Evolutionary conservation across 2,888 invertebrate species (phyloP), one percentile per base, ranked within the genome.

Genomic region (Girardia tigrina): DNA sequence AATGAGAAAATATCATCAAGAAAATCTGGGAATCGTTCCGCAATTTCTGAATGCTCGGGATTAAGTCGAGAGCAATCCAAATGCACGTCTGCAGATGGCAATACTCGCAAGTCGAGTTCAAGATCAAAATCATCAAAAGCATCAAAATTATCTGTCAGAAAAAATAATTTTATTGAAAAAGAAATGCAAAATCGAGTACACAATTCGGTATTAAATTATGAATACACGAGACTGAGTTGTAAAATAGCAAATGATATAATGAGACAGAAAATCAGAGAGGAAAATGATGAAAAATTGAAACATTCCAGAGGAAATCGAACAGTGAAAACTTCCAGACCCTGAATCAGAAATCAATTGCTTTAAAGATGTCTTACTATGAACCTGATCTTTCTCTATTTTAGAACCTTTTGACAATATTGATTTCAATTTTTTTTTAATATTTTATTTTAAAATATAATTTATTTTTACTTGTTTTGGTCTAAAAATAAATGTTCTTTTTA

Each of bases 271-370:
- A 12, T 56, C n/a, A n/a, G 56, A 4, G 56, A 56, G 56, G n/a
- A 56, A 56, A 56, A 56, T n/a, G 23, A 20, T 56, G 56, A 56
- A n/a, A 56, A 56, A 56, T 56, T 56, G 56, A 56, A n/a, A n/a
- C n/a, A n/a, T n/a, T n/a, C n/a, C n/a, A n/a, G n/a, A n/a, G n/a
- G n/a, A n/a, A n/a, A n/a, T n/a, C n/a, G n/a, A n/a, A n/a, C n/a
- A n/a, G n/a, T n/a, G n/a, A n/a, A n/a, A n/a, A n/a, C n/a, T n/a
- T n/a, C n/a, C n/a, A n/a, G n/a, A n/a, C n/a, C n/a, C n/a, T n/a
- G n/a, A n/a, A n/a, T n/a, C n/a, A n/a, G n/a, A n/a, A n/a, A n/a
- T n/a, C n/a, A n/a, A n/a, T n/a, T n/a, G n/a, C n/a, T n/a, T n/a
- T n/a, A n/a, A n/a, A n/a, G n/a, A n/a, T n/a, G n/a, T n/a, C n/a